Conservation (phyloP, 1,140 invertebrate species). For the Drosophila triauraria region DNA sequence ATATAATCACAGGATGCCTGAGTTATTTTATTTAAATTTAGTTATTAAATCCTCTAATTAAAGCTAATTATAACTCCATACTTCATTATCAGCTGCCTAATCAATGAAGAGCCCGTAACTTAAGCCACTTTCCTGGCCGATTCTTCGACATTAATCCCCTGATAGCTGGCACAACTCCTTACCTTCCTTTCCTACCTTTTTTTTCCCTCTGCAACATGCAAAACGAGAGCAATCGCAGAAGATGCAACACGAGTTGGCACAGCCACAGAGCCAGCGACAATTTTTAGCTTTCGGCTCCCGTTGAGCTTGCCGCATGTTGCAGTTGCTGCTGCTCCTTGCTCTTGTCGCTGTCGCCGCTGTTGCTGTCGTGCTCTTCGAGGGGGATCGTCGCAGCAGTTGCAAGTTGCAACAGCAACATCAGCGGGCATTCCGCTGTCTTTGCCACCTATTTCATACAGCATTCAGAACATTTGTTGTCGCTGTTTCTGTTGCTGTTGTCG, state of each 20-base stretch:
- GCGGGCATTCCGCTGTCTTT: slow-evolving; percentile 71
- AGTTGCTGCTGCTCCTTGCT: neutral
- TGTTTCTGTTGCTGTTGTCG: slow-evolving; percentile 48
- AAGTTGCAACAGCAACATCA: slow-evolving; percentile 41
- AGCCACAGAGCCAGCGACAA: slow-evolving; percentile 16
- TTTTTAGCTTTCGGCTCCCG: slow-evolving; percentile 35
- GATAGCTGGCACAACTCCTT: neutral
- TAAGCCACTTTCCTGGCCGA: neutral
- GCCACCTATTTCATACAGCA: slow-evolving; percentile 77
- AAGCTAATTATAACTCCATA: neutral
- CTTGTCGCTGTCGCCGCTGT: slow-evolving; percentile 37
- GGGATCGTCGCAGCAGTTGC: slow-evolving; percentile 12
- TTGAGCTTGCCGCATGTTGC: slow-evolving; percentile 40
- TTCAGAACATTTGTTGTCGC: slow-evolving; percentile 62
- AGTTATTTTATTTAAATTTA: slow-evolving; percentile 3
- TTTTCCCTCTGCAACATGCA: slow-evolving; percentile 1
- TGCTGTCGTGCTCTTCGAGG: slow-evolving; percentile 35
- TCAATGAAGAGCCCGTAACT: neutral
- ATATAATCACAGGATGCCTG: neutral
- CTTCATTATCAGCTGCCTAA: neutral
- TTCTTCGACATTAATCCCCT: slow-evolving; percentile 9
- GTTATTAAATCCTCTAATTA: slow-evolving; percentile 18
- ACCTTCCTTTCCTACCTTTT: neutral
- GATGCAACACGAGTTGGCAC: slow-evolving; percentile 40
- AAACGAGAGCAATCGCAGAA: slow-evolving; percentile 21